Conservation (phyloP, 2,113 vertebrate species). For the Tragelaphus scriptus region DNA sequence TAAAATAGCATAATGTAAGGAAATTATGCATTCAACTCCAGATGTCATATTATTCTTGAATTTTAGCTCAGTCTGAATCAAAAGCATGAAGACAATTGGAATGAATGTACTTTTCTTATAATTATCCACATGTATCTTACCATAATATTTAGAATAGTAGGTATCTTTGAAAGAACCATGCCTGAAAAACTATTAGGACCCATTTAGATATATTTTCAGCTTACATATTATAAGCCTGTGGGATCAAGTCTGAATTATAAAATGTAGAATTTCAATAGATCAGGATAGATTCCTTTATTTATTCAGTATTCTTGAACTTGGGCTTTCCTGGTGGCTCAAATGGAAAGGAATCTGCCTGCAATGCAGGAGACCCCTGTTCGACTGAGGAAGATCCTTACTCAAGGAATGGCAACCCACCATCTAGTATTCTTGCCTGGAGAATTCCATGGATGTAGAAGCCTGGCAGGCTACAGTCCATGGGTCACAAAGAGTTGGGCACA, state of each 20-base stretch:
- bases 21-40: constrained; percentile 61
- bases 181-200: background rate
- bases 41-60: constrained; percentile 47
- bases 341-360: background rate
- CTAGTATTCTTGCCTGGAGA: background rate
- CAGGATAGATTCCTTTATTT: background rate
- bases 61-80: constrained; percentile 45
- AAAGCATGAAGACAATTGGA: constrained; percentile 39
- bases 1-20: constrained; percentile 44
- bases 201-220: background rate
- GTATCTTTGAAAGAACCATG: background rate
- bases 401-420: background rate
- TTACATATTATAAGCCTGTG: background rate
- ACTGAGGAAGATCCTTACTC: background rate
- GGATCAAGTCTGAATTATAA: background rate
- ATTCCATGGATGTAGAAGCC: background rate
- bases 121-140: background rate
- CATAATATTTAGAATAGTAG: constrained; percentile 21
- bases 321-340: background rate
- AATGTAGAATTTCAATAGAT: background rate
- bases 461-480: background rate
- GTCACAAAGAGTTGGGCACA: background rate
- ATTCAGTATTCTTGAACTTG: background rate
- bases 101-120: constrained; percentile 21
- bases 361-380: background rate